phyloP scores from a whole-genome alignment of 2,113 vertebrate genomes.

The Thermophis baileyi region DNA sequence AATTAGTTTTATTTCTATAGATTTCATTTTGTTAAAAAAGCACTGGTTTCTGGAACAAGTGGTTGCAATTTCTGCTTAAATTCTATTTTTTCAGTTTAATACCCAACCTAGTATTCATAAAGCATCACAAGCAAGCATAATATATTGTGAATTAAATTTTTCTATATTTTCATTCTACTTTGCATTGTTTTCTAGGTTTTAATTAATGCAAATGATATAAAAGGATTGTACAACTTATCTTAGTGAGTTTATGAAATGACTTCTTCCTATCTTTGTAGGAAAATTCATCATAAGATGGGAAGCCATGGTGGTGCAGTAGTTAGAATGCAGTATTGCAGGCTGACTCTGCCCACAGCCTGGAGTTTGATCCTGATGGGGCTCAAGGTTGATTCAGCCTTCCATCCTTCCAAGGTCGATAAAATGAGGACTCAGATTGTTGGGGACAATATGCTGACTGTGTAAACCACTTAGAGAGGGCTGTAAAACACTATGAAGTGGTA shows the following conservation, averaged over 20 bases:
- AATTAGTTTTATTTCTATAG: background rate
- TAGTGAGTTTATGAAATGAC: conserved; percentile 57
- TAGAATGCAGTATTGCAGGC: background rate
- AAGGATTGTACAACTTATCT: conserved; percentile 56
- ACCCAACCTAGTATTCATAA: conserved; percentile 36
- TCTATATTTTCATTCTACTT: conserved; percentile 56
- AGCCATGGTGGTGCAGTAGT: background rate
- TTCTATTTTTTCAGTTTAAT: conserved; percentile 47
- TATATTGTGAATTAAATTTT: conserved; percentile 64
- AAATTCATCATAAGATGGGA: background rate
- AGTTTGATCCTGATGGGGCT: background rate
- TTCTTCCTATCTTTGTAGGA: conserved; percentile 21
- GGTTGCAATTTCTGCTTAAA: conserved; percentile 41
- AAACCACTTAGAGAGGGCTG: too few relatives aligned
- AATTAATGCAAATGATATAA: conserved; percentile 53
- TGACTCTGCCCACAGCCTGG: background rate
- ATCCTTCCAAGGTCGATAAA: background rate
- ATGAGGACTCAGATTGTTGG: background rate
- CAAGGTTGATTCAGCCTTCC: background rate
- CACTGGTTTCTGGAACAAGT: conserved; percentile 32
- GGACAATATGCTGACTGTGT: background rate
- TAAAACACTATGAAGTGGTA: background rate
- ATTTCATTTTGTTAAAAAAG: conserved; percentile 3
- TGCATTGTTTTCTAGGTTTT: conserved; percentile 43
- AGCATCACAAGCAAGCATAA: conserved; percentile 57